Evolutionary conservation across 2,888 invertebrate species (phyloP).

Genomic region (Orthonychiurus folsomi): DNA sequence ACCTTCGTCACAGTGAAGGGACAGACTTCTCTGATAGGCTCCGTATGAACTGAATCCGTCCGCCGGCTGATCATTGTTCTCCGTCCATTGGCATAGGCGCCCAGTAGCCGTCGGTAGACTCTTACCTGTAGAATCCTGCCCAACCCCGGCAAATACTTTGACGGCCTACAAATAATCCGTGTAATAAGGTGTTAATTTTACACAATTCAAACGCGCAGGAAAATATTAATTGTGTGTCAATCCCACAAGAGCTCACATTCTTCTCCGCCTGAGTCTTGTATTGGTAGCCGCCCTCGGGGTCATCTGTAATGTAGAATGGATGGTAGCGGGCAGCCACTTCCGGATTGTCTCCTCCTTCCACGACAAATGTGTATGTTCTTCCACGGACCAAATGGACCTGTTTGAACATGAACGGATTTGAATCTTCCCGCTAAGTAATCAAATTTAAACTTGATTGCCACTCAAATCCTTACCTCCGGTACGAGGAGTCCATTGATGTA

Average conservation of each 20-base stretch:
- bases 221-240: too few species aligned
- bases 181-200: not conserved
- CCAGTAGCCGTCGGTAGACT: conserved; percentile 68
- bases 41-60: conserved; percentile 74
- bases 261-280: conserved; percentile 73
- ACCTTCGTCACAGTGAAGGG: conserved; percentile 72
- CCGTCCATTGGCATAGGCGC: conserved; percentile 79
- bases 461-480: conserved; percentile 63
- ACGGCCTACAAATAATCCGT: conserved; percentile 54
- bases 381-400: conserved; percentile 20
- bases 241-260: conserved; percentile 57
- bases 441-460: not conserved
- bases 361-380: conserved; percentile 44
- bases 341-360: conserved; percentile 76
- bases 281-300: conserved; percentile 79
- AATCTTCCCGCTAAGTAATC: not conserved
- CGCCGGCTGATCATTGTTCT: conserved; percentile 61
- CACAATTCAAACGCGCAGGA: conserved; percentile 11
- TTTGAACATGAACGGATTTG: not conserved
- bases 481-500: conserved; percentile 83
- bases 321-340: conserved; percentile 74
- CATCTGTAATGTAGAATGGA: conserved; percentile 82
- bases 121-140: conserved; percentile 59
- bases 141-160: conserved; percentile 72
- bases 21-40: conserved; percentile 75